These are phyloP conservation scores for Orycteropus afer DNA, from an alignment of 2,113 vertebrate species.

Conservation along the genomic window DNA sequence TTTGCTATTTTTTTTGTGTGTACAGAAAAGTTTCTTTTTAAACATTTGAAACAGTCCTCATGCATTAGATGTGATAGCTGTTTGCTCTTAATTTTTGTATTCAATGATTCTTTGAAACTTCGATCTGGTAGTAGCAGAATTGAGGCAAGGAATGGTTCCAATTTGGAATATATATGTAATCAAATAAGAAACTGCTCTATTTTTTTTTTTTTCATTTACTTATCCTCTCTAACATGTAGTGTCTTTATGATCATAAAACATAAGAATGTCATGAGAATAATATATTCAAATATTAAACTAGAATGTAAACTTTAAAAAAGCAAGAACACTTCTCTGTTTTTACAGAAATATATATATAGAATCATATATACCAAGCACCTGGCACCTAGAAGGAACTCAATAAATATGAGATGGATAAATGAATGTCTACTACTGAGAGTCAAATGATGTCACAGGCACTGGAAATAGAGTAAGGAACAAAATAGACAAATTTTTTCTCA, in stretches of 20 bases:
- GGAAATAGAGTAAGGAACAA: neutral
- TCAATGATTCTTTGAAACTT: neutral
- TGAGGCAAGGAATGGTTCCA: neutral
- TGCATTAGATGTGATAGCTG: neutral
- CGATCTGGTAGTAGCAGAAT: neutral
- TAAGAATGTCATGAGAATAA: neutral
- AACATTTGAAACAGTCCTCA: neutral
- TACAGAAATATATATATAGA: too few species aligned
- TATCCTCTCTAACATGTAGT: neutral
- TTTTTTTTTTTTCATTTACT: neutral
- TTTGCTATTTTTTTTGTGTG: neutral
- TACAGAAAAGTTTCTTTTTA: neutral
- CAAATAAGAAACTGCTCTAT: neutral
- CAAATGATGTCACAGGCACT: neutral
- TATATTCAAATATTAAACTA: neutral
- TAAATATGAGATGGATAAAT: neutral
- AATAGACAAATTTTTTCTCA: neutral
- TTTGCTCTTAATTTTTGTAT: neutral
- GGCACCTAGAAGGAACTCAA: neutral
- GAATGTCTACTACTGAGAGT: neutral
- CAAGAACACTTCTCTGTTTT: neutral
- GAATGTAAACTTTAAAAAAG: neutral
- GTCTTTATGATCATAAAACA: neutral
- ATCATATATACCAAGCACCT: neutral
- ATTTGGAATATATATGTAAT: neutral